Base-by-base conservation (phyloP, 2,888 invertebrate genomes). In the Eupithecia subumbrata region DNA sequence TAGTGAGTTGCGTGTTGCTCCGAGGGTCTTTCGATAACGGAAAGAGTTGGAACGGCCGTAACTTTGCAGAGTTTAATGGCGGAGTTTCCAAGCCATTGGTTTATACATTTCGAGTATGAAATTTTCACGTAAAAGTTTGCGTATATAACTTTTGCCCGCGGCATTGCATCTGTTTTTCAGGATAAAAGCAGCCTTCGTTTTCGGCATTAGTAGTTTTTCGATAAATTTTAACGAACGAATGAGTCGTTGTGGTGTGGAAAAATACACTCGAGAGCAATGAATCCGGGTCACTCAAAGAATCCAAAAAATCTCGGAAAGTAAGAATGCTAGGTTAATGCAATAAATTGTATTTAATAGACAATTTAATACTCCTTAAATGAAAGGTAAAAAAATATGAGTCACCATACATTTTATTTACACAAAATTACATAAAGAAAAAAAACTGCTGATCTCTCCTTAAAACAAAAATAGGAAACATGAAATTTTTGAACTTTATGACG, bases 1-100 rank as follows among this genome's bases (percentile, higher is more conserved):
- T 81, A 81, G 76, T 64, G 74, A 75, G 75, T 78, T 74, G 77
- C 78, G 79, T 81, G 75, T 56, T 48, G 75, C 74, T 75, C 74
- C 73, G 60, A 43, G 66, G 66, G 45, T 40, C 18, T 22, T 70
- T 34, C 40, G 63, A 71, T 40, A 71, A 25, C 64, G 64, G 66
- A 40, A 40, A 43, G 68, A 68, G 68, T 67, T 68, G 43, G 37
- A 22, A 68, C 12, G 14, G 43, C n/a, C 68, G 43, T 43, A 68
- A 68, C 40, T 64, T 34, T 9, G 30, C 34, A 64, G 8, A 64
- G 64, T 64, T 34, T 64, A 34, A 64, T 16, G 52, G 67, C 22
- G 5, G 43, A 68, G 43, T 43, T 68, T 67, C 66, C 40, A 67
- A 67, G 37, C 66, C 66, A n/a, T 37, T 67, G 66, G 66, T 34